Base-by-base conservation (phyloP, 1,140 invertebrate genomes). In the Lepidurus arcticus region DNA sequence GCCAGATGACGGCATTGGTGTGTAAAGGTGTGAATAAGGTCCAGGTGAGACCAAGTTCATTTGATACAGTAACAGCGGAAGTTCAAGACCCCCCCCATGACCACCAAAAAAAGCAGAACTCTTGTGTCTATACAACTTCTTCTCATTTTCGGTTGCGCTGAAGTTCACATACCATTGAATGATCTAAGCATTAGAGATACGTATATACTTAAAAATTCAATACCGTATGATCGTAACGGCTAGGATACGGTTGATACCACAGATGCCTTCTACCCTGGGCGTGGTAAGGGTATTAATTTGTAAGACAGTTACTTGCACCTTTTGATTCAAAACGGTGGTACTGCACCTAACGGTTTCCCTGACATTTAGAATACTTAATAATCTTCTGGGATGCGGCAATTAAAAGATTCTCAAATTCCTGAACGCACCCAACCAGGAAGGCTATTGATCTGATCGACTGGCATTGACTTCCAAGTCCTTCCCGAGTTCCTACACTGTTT, bases 401-500 rank as follows among this genome's bases (percentile, higher is more conserved):
- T 65, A 9, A 13, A 16, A 9, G 21, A 8, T 47, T 7, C n/a
- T 65, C 16, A 21, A 9, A 65, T 65, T 65, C 53, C 13, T 13
- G 21, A 8, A 1, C 16, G 16, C 7, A 65, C 53, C 53, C 9
- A 65, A 65, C 53, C 53, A 65, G 13, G 21, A 65, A 13, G 53
- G 53, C 53, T 65, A 65, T 65, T 65, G 53, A 65, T 65, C 8
- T 65, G 53, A 13, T 65, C 53, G 21, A 65, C 9, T 65, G 53
- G 13, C 8, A 65, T 65, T 65, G 53, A 65, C 53, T 65, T 65
- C 8, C 7, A n/a, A 7, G 16, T 21, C 53, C 8, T 65, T 65
- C 21, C 1, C 53, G 34, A 34, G 34, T 34, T 34, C 34, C 34
- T 34, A 34, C 34, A 34, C 34, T 34, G 34, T 34, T 34, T 34